Conservation (phyloP, 1,140 invertebrate species). For the Penaeus chinensis region DNA sequence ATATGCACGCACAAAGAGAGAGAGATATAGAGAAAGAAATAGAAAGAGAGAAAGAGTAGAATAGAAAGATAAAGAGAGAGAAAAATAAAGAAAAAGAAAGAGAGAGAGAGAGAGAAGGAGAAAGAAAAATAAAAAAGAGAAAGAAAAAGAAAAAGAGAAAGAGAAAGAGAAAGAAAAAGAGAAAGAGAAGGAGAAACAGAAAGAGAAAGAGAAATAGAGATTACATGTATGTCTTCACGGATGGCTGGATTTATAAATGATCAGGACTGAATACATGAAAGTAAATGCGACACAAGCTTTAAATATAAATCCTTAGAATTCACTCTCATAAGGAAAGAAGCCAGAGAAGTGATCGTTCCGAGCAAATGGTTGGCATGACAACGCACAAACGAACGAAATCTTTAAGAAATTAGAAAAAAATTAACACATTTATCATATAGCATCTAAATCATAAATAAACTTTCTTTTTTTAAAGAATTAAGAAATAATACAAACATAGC, state of each 20-base stretch:
- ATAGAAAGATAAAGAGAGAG: not conserved
- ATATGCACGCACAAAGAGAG: not conserved
- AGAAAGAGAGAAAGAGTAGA: not conserved
- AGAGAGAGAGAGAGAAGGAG: conserved; percentile 6
- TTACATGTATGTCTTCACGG: not conserved
- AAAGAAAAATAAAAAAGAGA: not conserved
- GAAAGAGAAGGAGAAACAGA: not conserved
- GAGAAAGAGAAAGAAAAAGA: not conserved
- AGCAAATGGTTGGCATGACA: too few species aligned
- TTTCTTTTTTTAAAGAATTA: too few species aligned
- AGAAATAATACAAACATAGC: too few species aligned
- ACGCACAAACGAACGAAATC: too few species aligned
- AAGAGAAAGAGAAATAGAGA: not conserved
- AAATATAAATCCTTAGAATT: too few species aligned
- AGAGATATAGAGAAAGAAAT: not conserved
- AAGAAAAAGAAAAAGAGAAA: not conserved
- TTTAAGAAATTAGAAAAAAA: too few species aligned
- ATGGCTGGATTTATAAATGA: not conserved
- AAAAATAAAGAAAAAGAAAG: not conserved
- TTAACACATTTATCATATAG: too few species aligned
- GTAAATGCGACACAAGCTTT: not conserved
- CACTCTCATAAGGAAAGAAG: too few species aligned
- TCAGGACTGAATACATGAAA: not conserved
- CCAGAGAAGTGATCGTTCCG: too few species aligned
- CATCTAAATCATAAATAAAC: too few species aligned